Evolutionary conservation across 30 jellyfish, hydroid and myxozoan species (phyloP).

Genomic region (Aurelia coerulea): DNA sequence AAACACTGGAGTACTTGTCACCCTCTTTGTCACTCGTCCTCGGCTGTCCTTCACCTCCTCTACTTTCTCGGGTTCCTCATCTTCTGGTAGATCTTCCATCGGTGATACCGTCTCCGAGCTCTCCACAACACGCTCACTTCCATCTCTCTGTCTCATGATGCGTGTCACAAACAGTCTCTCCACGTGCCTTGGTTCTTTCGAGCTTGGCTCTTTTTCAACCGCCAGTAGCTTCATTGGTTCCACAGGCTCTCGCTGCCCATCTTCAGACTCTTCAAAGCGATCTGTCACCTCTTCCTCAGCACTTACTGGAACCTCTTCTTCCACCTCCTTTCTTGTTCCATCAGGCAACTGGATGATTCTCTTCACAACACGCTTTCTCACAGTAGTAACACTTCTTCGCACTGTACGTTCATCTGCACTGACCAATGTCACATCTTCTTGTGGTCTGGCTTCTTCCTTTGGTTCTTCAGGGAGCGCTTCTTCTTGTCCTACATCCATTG

Average conservation of each 20-base stretch:
- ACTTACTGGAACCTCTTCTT: slow-evolving; percentile 82
- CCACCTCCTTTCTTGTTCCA: slow-evolving; percentile 81
- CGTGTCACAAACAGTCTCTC: slow-evolving; percentile 79
- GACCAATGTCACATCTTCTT: slow-evolving; percentile 17
- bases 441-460: slow-evolving; percentile 11
- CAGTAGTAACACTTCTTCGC: slow-evolving; percentile 61
- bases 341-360: slow-evolving; percentile 82
- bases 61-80: slow-evolving; percentile 69
- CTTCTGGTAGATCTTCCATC: slow-evolving; percentile 64
- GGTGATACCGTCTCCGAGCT: slow-evolving; percentile 84
- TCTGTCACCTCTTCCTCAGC: slow-evolving; percentile 32
- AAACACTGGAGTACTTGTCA: slow-evolving; percentile 68
- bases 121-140: slow-evolving; percentile 79
- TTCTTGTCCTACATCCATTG: slow-evolving; percentile 45
- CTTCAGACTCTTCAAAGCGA: slow-evolving; percentile 13
- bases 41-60: slow-evolving; percentile 62
- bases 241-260: background rate
- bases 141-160: slow-evolving; percentile 80
- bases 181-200: slow-evolving; percentile 74
- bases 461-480: slow-evolving; percentile 15
- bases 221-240: background rate
- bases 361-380: slow-evolving; percentile 75
- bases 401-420: slow-evolving; percentile 55
- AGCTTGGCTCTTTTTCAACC: background rate
- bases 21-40: slow-evolving; percentile 62